A percentile compares a stretch with the other conserved stretches of the same genome.
Evolutionary conservation across 1,140 invertebrate species (phyloP).

Genomic region (Capitella teleta): DNA sequence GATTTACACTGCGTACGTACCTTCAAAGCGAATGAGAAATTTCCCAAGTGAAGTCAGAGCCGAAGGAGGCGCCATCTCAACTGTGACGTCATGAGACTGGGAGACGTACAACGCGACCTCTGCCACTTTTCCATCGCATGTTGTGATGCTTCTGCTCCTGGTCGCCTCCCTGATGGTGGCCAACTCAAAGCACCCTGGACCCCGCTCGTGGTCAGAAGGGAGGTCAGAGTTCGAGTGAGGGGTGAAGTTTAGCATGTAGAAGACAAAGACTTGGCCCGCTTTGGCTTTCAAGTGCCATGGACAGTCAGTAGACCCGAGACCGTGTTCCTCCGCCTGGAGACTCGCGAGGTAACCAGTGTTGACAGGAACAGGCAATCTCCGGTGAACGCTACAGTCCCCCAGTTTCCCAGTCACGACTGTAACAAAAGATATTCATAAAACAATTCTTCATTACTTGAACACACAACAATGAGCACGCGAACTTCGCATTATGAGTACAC

Average conservation of each 20-base stretch:
- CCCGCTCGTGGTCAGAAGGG: too few relatives aligned
- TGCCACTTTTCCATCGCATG: neutral
- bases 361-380: neutral
- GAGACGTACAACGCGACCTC: neutral
- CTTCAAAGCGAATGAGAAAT: neutral
- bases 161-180: neutral
- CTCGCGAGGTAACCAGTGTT: slow-evolving; percentile 1
- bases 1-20: too few relatives aligned
- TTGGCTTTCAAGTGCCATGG: neutral
- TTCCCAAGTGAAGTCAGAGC: neutral
- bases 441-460: neutral
- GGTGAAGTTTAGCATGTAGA: neutral
- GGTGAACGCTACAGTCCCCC: neutral
- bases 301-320: neutral
- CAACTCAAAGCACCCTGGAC: too few relatives aligned
- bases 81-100: neutral
- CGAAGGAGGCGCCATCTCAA: neutral
- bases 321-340: neutral
- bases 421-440: neutral
- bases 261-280: neutral
- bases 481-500: neutral
- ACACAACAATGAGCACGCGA: neutral
- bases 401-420: neutral
- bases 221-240: too few relatives aligned
- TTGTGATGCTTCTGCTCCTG: neutral